A percentile compares a stretch with the other conserved stretches of the same genome.
phyloP scores from a whole-genome alignment of 1,140 invertebrate species.

The Bombus difficillimus region DNA sequence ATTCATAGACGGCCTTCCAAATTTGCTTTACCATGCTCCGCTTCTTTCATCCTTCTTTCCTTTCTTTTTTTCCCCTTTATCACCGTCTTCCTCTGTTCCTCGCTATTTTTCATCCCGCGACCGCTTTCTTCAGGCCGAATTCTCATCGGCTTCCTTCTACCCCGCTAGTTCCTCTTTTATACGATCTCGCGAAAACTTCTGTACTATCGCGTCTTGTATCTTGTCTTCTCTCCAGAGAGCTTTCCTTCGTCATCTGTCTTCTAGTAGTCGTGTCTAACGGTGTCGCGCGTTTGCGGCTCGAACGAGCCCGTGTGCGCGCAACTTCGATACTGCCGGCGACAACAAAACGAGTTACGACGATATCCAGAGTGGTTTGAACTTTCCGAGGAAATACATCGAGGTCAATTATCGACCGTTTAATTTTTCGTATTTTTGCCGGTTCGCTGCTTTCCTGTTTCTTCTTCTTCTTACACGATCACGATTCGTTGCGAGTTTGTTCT shows the following conservation, averaged over 20 bases:
- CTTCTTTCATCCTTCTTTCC: conserved; percentile 27
- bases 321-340: conserved; percentile 37
- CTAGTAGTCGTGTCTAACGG: conserved; percentile 45
- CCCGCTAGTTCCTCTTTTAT: conserved; percentile 55
- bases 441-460: neutral
- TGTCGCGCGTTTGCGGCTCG: conserved; percentile 38
- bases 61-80: neutral
- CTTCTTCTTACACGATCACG: neutral
- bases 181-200: conserved; percentile 64
- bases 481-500: neutral
- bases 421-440: neutral
- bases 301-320: neutral
- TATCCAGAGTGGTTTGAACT: too few species aligned
- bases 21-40: conserved; percentile 53
- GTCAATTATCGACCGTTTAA: conserved; percentile 21
- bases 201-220: conserved; percentile 45
- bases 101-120: neutral
- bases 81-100: neutral
- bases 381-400: neutral
- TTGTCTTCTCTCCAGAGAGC: conserved; percentile 44
- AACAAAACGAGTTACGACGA: neutral
- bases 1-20: conserved; percentile 27
- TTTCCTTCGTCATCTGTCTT: conserved; percentile 51
- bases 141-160: conserved; percentile 31
- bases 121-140: conserved; percentile 33